These are phyloP conservation scores for Automeris io DNA, from an alignment of 2,888 invertebrate species.

Conservation along the genomic window DNA sequence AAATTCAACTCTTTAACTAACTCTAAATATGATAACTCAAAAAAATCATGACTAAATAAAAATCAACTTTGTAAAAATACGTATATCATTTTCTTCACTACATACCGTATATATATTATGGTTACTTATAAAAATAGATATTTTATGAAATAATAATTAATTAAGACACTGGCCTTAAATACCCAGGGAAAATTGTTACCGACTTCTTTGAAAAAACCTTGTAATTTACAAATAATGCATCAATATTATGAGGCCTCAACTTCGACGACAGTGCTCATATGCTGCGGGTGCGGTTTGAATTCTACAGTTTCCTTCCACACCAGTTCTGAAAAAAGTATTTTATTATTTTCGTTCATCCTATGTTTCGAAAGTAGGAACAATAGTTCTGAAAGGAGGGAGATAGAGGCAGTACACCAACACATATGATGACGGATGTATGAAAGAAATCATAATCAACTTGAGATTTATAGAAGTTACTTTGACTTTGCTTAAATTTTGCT, in stretches of 20 bases:
- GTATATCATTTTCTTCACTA: neutral
- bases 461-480: no score
- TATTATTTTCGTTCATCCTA: neutral
- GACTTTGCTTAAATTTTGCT: no score
- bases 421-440: no score
- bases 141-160: neutral
- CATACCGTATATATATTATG: neutral
- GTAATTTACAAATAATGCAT: neutral
- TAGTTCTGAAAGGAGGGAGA: no score
- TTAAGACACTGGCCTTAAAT: constrained; percentile 23
- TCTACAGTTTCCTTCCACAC: constrained; percentile 89
- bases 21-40: no score
- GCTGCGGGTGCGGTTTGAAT: constrained; percentile 82
- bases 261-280: constrained; percentile 70
- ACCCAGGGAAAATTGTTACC: constrained; percentile 15
- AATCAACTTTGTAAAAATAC: neutral
- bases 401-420: no score
- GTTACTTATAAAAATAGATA: neutral
- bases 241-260: constrained; percentile 48
- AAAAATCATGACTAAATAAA: neutral
- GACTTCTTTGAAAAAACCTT: constrained; percentile 10
- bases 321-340: constrained; percentile 79
- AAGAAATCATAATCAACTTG: no score
- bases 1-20: no score
- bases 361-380: no score